A percentile compares a stretch with the other conserved stretches of the same genome.
Evolutionary conservation across 2,888 invertebrate genomes (phyloP).

Genomic region (Clunio marinus): DNA sequence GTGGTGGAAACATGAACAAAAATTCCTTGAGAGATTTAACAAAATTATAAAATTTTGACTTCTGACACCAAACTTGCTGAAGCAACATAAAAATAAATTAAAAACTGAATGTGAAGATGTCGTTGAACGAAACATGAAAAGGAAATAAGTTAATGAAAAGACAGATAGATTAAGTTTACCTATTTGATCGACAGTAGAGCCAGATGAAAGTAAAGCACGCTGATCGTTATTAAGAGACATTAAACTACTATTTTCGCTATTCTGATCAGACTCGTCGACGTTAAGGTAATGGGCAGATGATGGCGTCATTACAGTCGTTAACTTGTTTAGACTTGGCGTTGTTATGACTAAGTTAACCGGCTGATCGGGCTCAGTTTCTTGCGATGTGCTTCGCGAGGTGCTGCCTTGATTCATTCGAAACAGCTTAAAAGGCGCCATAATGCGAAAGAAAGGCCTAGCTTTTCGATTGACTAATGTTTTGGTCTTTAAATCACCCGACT

Average conservation of each 20-base stretch:
- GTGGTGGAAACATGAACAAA: too few relatives aligned
- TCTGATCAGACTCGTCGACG: constrained; percentile 45
- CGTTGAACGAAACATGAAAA: too few relatives aligned
- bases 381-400: constrained; percentile 50
- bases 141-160: background rate
- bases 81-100: too few relatives aligned
- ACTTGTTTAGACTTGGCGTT: constrained; percentile 44
- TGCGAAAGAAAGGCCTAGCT: constrained; percentile 28
- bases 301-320: constrained; percentile 50
- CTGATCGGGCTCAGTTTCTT: constrained; percentile 44
- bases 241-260: constrained; percentile 40
- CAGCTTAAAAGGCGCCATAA: constrained; percentile 52
- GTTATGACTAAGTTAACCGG: constrained; percentile 48
- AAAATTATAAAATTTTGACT: too few relatives aligned
- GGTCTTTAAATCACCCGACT: constrained; percentile 30
- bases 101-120: too few relatives aligned
- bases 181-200: constrained; percentile 39
- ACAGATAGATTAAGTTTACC: constrained; percentile 34
- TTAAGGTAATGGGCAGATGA: constrained; percentile 41
- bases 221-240: constrained; percentile 41
- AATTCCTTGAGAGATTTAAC: too few relatives aligned
- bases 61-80: too few relatives aligned
- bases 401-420: constrained; percentile 52
- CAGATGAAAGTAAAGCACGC: constrained; percentile 40
- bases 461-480: constrained; percentile 13